phyloP scores from a whole-genome alignment of 1,140 invertebrate genomes.

The Medauroidea extradentata region DNA sequence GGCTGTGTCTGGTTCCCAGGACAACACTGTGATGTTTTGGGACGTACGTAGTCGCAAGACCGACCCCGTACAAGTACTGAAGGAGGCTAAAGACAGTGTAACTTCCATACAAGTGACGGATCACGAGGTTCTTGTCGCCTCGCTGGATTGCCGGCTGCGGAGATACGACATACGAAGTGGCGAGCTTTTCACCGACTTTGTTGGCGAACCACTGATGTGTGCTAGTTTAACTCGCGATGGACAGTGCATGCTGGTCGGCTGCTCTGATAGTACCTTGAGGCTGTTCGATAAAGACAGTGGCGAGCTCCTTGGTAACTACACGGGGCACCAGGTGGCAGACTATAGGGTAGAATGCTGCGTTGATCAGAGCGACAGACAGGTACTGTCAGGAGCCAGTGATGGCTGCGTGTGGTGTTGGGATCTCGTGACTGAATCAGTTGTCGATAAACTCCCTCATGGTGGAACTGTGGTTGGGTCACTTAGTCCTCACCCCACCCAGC shows the following conservation, averaged over 20 bases:
- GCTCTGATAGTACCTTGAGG: conserved; percentile 73
- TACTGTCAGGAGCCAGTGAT: conserved; percentile 84
- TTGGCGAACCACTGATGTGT: conserved; percentile 74
- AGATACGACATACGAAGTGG: conserved; percentile 89
- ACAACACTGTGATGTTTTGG: conserved; percentile 89
- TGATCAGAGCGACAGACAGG: conserved; percentile 71
- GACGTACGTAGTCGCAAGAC: conserved; percentile 69
- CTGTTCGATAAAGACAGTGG: conserved; percentile 87
- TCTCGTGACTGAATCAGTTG: conserved; percentile 65
- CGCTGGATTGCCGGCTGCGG: conserved; percentile 82
- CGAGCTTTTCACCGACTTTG: conserved; percentile 74
- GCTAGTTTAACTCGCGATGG: conserved; percentile 75
- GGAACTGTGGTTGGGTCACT: conserved; percentile 58
- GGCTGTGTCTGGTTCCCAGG: conserved; percentile 84
- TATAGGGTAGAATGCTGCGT: conserved; percentile 84
- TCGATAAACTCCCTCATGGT: conserved; percentile 46
- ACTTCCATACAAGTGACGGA: conserved; percentile 80
- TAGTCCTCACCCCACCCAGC: conserved; percentile 65
- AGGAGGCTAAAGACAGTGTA: conserved; percentile 91
- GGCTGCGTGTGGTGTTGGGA: conserved; percentile 87
- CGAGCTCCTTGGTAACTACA: conserved; percentile 74
- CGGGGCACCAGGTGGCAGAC: conserved; percentile 72
- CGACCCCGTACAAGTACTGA: conserved; percentile 77
- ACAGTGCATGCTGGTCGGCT: conserved; percentile 81
- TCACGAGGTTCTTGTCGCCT: conserved; percentile 86